Base-by-base conservation (phyloP, 2,888 invertebrate species). In the Drosophila cracens region DNA sequence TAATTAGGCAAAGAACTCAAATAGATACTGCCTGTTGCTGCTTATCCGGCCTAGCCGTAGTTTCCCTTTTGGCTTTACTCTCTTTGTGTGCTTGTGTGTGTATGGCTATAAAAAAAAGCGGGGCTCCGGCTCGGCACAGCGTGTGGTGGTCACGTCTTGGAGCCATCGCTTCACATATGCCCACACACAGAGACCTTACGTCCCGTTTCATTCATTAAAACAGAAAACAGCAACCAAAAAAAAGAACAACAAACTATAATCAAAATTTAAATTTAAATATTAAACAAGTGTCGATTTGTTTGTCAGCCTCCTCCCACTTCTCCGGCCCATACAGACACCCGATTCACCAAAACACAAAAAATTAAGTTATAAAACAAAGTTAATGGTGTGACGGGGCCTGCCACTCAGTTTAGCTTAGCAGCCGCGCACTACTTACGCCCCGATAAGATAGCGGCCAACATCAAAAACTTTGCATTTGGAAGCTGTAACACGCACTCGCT, bases 341-440 rank as follows among this genome's bases (percentile, higher is more conserved):
- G 46, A 46, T 46, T 16, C 25, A 25, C 7, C 46, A 48, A 59
- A 57, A 49, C 34, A 33, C 10, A 54, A 52, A 59, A 77, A 88
- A 86, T 88, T 82, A 83, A 88, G 85, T 86, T 88, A 88, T 86
- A 88, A 88, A 86, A 82, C 74, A 83, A 80, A 80, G 76, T 82
- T 86, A 88, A 88, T 86, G 80, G 82, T 79, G 65, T 74, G 73
- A 70, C 65, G 64, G 59, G 66, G 52, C 34, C 40, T 18, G 48
- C 62, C 76, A 80, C 76, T 74, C 74, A 66, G 67, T 29, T 13
- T 18, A n/a, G 38, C 46, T 18, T 18, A n/a, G 38, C 61, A 61
- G 58, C 63, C 49, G 31, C n/a, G 48, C 36, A 68, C 81, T 80
- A 77, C 77, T 80, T 70, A 80, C 60, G 77, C 60, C 56, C n/a